Conservation (phyloP, 2,888 invertebrate genomes). For the Alviniconcha strummeri region DNA sequence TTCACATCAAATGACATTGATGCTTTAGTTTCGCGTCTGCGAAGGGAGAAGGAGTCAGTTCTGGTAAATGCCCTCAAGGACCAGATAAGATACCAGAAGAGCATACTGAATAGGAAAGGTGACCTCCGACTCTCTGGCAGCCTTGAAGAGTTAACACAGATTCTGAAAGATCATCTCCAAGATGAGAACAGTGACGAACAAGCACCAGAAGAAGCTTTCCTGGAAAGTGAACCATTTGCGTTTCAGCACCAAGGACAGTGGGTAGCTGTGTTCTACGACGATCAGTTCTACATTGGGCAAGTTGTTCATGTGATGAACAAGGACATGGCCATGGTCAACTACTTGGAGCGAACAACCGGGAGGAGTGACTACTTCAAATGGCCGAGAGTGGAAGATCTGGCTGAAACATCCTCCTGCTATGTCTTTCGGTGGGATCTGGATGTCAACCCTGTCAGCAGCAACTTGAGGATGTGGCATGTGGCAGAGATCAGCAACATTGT, state of each 20-base stretch:
- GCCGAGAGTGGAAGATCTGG: conserved; percentile 21
- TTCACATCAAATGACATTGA: neutral
- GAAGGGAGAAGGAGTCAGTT: too few species aligned
- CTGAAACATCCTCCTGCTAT: neutral
- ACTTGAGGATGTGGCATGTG: conserved; percentile 8
- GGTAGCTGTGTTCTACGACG: conserved; percentile 29
- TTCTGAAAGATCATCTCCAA: neutral
- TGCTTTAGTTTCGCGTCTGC: neutral
- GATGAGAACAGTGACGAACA: neutral
- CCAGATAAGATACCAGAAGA: neutral
- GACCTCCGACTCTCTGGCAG: neutral
- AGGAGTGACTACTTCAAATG: conserved; percentile 6
- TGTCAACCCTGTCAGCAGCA: neutral
- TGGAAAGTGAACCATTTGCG: neutral
- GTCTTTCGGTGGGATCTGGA: conserved; percentile 17
- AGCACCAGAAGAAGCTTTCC: too few species aligned
- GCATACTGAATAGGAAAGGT: neutral
- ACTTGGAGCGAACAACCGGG: conserved; percentile 9
- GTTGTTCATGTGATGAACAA: neutral
- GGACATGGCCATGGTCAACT: neutral
- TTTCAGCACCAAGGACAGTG: neutral
- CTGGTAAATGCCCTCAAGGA: neutral
- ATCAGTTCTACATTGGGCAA: conserved; percentile 23
- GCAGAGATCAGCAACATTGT: too few species aligned
- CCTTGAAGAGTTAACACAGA: neutral